phyloP scores from a whole-genome alignment of 2,797 vertebrate genomes.

The Threskiornis aethiopicus region DNA sequence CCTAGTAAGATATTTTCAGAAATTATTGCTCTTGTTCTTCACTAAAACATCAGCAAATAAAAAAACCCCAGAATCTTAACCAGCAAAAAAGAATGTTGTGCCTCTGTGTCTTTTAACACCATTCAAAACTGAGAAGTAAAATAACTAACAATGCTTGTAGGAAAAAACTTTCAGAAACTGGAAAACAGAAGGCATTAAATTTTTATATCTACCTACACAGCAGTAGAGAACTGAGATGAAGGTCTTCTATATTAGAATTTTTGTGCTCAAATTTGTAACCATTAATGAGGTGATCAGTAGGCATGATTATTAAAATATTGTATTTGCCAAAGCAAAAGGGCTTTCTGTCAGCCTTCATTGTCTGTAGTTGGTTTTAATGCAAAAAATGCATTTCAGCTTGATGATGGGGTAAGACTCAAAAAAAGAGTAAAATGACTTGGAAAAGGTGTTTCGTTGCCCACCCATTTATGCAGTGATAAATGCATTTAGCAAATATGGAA shows the following conservation, averaged over 20 bases:
- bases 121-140: background rate
- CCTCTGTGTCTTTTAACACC: background rate
- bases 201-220: background rate
- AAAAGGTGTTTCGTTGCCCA: background rate
- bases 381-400: background rate
- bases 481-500: background rate
- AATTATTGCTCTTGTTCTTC: background rate
- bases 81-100: background rate
- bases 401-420: fast-evolving
- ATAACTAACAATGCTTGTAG: background rate
- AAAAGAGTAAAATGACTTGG: background rate
- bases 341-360: background rate
- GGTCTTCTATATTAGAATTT: background rate
- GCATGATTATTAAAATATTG: background rate
- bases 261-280: background rate
- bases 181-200: background rate
- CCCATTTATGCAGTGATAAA: background rate
- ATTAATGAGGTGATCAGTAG: background rate
- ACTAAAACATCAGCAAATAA: background rate
- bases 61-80: background rate
- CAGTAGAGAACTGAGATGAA: background rate
- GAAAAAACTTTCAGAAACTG: background rate
- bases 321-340: background rate
- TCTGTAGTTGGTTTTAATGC: background rate
- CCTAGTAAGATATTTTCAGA: background rate